Percentiles rank a stretch among this genome's conserved stretches.
Evolutionary conservation across 2,888 invertebrate genomes (phyloP).

Genomic region (Xestia xanthographa): DNA sequence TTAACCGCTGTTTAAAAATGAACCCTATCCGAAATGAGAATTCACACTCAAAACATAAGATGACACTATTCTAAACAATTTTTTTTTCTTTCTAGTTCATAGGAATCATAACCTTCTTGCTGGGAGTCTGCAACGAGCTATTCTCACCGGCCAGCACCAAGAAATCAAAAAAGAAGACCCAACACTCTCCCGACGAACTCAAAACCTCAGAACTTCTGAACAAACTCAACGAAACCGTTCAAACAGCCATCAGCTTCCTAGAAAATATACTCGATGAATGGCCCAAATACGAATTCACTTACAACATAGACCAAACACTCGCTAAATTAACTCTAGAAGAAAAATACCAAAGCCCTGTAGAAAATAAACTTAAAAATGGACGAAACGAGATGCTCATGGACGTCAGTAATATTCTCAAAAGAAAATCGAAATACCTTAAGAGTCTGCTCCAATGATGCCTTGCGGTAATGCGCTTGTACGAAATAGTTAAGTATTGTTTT

Average conservation of each 20-base stretch:
- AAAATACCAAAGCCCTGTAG: constrained; percentile 83
- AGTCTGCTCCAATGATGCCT: constrained; percentile 81
- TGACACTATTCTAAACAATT: neutral
- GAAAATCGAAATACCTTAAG: constrained; percentile 90
- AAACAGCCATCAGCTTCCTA: constrained; percentile 78
- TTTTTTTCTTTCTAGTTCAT: constrained; percentile 86
- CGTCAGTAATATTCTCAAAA: constrained; percentile 88
- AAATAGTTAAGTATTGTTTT: constrained; percentile 64
- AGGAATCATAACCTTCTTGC: constrained; percentile 89
- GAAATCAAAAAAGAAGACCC: constrained; percentile 91
- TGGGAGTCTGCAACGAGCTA: constrained; percentile 90
- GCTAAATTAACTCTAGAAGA: constrained; percentile 78
- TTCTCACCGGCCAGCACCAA: constrained; percentile 87
- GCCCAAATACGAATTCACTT: constrained; percentile 78
- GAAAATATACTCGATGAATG: constrained; percentile 85
- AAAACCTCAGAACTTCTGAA: constrained; percentile 79
- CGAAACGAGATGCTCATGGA: constrained; percentile 88
- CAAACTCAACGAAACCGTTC: constrained; percentile 80
- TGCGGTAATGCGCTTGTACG: constrained; percentile 64
- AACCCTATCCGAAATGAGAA: neutral
- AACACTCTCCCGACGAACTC: constrained; percentile 85
- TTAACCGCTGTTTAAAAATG: neutral
- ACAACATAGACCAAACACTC: constrained; percentile 82
- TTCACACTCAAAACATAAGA: neutral
- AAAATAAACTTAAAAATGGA: constrained; percentile 86